Conservation (phyloP, 1,140 invertebrate species). For the Dendroctonus valens region DNA sequence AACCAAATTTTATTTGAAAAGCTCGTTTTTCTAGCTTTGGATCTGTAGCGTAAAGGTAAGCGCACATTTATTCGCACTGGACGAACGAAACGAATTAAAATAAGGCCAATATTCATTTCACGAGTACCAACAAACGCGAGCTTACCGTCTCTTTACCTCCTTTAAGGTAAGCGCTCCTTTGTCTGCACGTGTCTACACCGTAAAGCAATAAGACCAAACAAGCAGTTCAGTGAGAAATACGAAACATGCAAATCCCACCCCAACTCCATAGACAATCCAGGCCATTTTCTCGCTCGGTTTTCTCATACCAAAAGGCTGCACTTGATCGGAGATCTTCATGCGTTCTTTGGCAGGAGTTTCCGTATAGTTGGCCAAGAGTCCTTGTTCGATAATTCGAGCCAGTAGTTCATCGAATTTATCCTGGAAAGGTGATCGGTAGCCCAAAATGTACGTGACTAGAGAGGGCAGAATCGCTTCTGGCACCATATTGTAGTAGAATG, state of each 20-base stretch:
- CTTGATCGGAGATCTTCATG: neutral
- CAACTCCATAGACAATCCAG: neutral
- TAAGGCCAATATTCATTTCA: no score
- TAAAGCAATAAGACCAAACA: no score
- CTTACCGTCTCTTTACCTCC: no score
- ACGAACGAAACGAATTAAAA: no score
- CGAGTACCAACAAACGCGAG: no score
- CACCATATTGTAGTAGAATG: slow-evolving; percentile 8
- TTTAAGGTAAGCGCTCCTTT: no score
- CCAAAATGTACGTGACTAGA: slow-evolving; percentile 13
- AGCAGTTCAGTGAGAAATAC: neutral
- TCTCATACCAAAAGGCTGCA: neutral
- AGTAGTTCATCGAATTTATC: slow-evolving; percentile 10
- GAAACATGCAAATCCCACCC: neutral
- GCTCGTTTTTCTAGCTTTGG: no score
- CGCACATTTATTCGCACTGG: no score
- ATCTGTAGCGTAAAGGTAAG: no score
- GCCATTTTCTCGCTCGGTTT: neutral
- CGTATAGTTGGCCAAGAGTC: slow-evolving; percentile 12
- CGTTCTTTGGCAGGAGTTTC: neutral
- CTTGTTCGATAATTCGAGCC: slow-evolving; percentile 3
- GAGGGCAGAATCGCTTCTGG: slow-evolving; percentile 17
- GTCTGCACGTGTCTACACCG: no score
- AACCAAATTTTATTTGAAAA: no score
- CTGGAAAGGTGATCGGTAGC: slow-evolving; percentile 13